phyloP scores from a whole-genome alignment of 2,888 invertebrate genomes.

The Amphipoea lucens region DNA sequence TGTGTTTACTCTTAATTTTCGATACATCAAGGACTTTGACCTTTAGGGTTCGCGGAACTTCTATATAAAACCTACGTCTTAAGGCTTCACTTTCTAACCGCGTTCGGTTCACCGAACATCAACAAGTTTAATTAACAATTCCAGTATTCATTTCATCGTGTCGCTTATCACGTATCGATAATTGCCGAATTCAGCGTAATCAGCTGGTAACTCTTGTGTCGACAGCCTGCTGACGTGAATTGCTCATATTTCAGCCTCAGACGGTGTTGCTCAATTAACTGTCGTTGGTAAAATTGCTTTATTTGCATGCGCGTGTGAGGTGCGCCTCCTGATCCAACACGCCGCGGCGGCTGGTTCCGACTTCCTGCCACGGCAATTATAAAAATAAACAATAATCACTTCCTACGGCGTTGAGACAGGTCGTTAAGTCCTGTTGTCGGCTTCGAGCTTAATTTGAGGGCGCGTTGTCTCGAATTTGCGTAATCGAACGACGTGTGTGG shows the following conservation, averaged over 20 bases:
- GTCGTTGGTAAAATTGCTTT: conserved; percentile 81
- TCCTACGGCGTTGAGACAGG: conserved; percentile 82
- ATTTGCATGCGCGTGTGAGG: conserved; percentile 80
- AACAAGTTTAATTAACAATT: conserved; percentile 37
- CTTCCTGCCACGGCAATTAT: conserved; percentile 87
- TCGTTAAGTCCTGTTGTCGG: conserved; percentile 78
- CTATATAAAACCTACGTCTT: conserved; percentile 45
- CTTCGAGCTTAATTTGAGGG: conserved; percentile 81
- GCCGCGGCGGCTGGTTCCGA: conserved; percentile 68
- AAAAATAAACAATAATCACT: conserved; percentile 89
- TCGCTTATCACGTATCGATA: conserved; percentile 57
- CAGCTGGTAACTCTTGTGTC: conserved; percentile 52
- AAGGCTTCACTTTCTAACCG: conserved; percentile 51
- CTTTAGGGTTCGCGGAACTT: conserved; percentile 49
- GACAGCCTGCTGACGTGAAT: conserved; percentile 67
- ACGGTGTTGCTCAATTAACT: conserved; percentile 72
- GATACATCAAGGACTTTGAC: conserved; percentile 73
- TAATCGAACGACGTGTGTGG: conserved; percentile 86
- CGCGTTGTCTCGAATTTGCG: conserved; percentile 80
- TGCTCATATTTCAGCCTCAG: conserved; percentile 69
- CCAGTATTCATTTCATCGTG: conserved; percentile 40
- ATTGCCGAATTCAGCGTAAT: conserved; percentile 69
- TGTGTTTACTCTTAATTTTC: conserved; percentile 57
- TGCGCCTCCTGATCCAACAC: conserved; percentile 63
- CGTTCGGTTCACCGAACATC: conserved; percentile 35